These are phyloP conservation scores for Scatophagus argus DNA, from an alignment of 2,113 vertebrate species.

Conservation along the genomic window DNA sequence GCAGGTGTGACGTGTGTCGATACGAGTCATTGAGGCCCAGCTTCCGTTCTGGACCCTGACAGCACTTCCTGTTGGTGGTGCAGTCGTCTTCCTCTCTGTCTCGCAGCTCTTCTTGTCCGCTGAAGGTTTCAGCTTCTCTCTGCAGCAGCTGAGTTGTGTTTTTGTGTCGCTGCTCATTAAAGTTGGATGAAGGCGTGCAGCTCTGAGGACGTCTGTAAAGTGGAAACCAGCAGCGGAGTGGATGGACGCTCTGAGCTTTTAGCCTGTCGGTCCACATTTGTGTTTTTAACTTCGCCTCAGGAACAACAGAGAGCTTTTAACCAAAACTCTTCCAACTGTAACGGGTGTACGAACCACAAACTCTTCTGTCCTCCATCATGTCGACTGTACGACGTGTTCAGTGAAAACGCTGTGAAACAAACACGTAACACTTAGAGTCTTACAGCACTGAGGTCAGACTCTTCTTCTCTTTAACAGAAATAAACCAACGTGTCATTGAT, in stretches of 20 bases:
- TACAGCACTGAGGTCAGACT: no score
- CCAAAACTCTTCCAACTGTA: neutral
- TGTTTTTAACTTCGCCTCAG: neutral
- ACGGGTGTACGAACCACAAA: neutral
- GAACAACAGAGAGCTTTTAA: slow-evolving; percentile 12
- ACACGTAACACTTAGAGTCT: no score
- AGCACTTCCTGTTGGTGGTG: no score
- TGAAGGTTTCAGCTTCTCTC: neutral
- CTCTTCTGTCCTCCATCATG: no score
- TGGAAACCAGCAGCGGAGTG: neutral
- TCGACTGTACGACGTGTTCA: no score
- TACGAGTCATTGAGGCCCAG: no score
- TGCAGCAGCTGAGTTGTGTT: neutral
- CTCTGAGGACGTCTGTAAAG: neutral
- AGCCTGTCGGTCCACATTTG: neutral
- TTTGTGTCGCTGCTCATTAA: slow-evolving; percentile 5
- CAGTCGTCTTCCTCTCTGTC: neutral
- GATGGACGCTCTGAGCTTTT: slow-evolving; percentile 11
- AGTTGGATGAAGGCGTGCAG: slow-evolving; percentile 19
- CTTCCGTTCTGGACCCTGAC: no score
- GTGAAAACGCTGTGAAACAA: no score
- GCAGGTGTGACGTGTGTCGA: no score
- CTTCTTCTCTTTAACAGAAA: neutral
- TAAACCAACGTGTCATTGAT: no score
- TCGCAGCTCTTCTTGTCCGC: neutral